Evolutionary conservation across 2,888 invertebrate species (phyloP).

Genomic region (Beris chalybata): DNA sequence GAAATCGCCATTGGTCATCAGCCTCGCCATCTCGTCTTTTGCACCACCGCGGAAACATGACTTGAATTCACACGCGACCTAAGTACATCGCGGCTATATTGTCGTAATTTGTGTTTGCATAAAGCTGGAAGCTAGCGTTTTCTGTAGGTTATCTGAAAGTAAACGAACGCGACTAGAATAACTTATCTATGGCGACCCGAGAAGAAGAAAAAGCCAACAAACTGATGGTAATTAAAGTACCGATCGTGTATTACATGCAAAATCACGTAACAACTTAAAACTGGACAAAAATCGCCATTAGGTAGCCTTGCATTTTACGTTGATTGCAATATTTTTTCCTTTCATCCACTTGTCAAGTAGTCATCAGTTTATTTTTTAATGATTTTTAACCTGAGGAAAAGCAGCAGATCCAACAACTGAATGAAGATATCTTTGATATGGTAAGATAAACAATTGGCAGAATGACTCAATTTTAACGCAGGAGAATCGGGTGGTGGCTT

Average conservation of each 20-base stretch:
- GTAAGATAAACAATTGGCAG: background rate
- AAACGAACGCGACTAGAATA: conserved; percentile 9
- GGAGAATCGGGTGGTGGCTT: no score
- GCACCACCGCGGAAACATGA: no score
- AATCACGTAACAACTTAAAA: conserved; percentile 2
- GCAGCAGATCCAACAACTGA: conserved; percentile 5
- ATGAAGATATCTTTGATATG: conserved; percentile 26
- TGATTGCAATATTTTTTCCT: conserved; percentile 14
- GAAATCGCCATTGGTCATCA: no score
- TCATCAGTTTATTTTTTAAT: conserved; percentile 12
- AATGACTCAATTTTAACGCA: no score
- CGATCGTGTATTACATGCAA: background rate
- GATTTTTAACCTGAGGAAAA: conserved; percentile 14
- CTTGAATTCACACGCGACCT: no score
- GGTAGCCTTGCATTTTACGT: conserved; percentile 19
- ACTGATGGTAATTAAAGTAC: conserved; percentile 11
- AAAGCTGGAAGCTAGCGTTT: no score
- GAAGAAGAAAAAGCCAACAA: background rate
- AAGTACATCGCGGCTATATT: no score
- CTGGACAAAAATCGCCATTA: background rate
- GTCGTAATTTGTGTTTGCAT: no score
- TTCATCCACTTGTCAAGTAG: conserved; percentile 5
- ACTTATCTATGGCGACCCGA: background rate
- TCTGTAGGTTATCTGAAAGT: background rate
- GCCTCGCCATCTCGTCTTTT: no score